Evolutionary conservation across 2,113 vertebrate species (phyloP), one percentile per base, ranked within the genome.

Genomic region (Lophura nycthemera): DNA sequence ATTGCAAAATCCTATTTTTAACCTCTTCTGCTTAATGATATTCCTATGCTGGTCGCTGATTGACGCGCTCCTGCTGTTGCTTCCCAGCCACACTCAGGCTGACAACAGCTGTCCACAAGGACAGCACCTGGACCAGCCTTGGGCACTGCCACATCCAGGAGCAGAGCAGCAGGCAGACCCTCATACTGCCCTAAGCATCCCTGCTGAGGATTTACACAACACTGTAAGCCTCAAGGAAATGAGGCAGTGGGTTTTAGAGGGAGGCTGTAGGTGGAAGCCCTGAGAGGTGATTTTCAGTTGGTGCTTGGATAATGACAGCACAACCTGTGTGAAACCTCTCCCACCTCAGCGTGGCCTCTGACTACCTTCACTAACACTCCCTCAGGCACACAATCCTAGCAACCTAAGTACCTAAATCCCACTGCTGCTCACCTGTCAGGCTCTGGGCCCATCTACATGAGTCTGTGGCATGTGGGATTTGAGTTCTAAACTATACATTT

Each of bases 71-170:
- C 50, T 0, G 0, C 77, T 50, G 63, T 52, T 73, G 48, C 74
- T 60, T 57, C 48, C 69, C 50, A 29, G 13, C 47, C 69, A 52
- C 13, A 8, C 34, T 71, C 7, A 2, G 25, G 24, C 36, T 40
- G 38, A 64, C 24, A 29, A 29, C 16, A 11, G 16, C 61, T 29
- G 17, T 40, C 36, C 38, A 18, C 17, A 19, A 38, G 61, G 10
- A 12, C 24, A 36, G 27, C 38, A 16, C 32, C 43, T 69, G 32
- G 20, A 12, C 69, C 3, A 0, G 36, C 8, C 70, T 48, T 24
- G 0, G 13, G 5, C 3, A 0, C 1, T 12, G 1, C 13, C 11
- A 1, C 3, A 14, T 11, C 30, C 0, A 3, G 10, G 8, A 54
- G 10, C 18, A 63, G 24, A 27, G 3, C 21, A 11, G 2, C 10